Evolutionary conservation across 2,797 vertebrate genomes (phyloP).

Genomic region (Pseudotriccus pelzelni): DNA sequence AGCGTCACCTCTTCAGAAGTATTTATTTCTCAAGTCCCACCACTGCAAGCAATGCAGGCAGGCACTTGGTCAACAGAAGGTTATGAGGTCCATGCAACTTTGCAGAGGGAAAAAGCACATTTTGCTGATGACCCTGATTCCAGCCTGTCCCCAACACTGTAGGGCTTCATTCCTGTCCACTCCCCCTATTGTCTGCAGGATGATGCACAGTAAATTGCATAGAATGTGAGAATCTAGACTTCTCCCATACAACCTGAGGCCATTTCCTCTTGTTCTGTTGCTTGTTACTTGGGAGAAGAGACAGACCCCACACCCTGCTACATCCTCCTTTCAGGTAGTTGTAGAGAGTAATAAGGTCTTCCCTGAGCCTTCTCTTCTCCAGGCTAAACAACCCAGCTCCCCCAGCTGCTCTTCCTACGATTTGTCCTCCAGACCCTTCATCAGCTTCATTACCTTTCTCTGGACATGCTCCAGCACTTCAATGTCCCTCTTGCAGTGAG

Average conservation of each 20-base stretch:
- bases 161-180: background rate
- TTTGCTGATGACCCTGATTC: background rate
- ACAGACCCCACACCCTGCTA: background rate
- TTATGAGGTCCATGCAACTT: background rate
- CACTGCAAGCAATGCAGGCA: background rate
- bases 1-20: background rate
- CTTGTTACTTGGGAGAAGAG: background rate
- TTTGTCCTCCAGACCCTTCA: background rate
- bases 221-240: background rate
- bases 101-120: background rate
- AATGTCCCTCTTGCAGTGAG: background rate
- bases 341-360: background rate
- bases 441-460: background rate
- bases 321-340: background rate
- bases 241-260: background rate
- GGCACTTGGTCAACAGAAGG: background rate
- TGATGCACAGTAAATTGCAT: background rate
- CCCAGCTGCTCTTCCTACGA: background rate
- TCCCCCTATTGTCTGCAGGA: background rate
- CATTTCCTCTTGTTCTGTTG: background rate
- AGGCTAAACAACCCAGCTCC: background rate
- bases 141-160: background rate
- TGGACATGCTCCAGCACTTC: background rate
- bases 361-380: background rate
- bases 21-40: background rate